Conservation (phyloP, 2,113 vertebrate species). For the Xiphorhynchus elegans region DNA sequence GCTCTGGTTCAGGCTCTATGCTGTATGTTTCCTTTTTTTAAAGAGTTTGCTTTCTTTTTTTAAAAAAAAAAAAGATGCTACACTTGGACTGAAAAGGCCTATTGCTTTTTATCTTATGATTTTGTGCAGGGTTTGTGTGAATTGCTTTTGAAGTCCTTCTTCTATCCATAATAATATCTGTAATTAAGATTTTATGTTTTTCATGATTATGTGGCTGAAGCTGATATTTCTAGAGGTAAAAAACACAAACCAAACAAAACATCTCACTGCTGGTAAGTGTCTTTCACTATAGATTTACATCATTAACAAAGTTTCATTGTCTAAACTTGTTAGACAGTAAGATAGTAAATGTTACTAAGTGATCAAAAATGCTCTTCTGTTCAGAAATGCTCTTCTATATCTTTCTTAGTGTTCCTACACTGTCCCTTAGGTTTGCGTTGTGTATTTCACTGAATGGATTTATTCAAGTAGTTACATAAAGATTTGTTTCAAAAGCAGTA, state of each 20-base stretch:
- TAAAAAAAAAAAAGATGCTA: background rate
- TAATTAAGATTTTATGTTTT: background rate
- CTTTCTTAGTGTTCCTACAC: background rate
- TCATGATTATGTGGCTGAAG: background rate
- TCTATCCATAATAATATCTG: background rate
- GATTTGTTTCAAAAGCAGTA: background rate
- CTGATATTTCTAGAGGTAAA: slow-evolving; percentile 9
- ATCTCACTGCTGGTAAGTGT: background rate
- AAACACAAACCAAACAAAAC: background rate
- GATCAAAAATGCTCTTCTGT: background rate
- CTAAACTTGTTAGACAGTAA: background rate
- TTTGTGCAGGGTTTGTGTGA: background rate
- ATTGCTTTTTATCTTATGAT: background rate
- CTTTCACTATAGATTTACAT: background rate
- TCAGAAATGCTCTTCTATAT: background rate
- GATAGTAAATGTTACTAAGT: background rate
- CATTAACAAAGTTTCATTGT: slow-evolving; percentile 20
- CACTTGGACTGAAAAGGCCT: background rate
- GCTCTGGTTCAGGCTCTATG: slow-evolving; percentile 32
- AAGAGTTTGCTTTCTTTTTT: background rate
- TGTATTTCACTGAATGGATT: background rate
- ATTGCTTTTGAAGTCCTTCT: background rate
- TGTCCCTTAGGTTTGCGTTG: background rate
- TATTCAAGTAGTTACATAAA: background rate
- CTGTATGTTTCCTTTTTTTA: background rate